Evolutionary conservation across 2,888 invertebrate species (phyloP), one percentile per base, ranked within the genome.

Genomic region (Hipparchia sbordonii): DNA sequence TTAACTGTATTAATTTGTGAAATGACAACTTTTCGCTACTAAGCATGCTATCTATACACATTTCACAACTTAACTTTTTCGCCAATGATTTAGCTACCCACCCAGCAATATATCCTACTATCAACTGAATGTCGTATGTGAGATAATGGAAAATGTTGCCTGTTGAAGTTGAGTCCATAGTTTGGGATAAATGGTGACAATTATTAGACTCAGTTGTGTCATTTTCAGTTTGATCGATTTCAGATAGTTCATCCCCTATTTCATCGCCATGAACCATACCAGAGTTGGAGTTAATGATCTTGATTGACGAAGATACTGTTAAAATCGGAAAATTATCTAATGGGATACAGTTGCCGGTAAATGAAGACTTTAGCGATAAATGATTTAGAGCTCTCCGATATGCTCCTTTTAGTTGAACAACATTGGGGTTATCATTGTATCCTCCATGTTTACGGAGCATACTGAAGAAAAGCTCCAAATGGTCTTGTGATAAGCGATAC

Each of bases 361-460:
- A 46, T 23, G 7, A 57, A 54, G 12, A 48, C n/a, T 75, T 60
- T 13, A 78, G 33, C 61, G 77, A 77, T 62, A 78, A 54, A 56
- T 76, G 70, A n/a, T 67, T 66, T 51, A 78, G 48, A 13, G 74
- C 33, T 75, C 77, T 79, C 70, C 61, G 70, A 63, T 76, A 75
- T 51, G 59, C 67, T 10, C 74, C 74, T 70, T 77, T 77, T 33
- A 74, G 76, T 46, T 67, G 78, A 60, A 9, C 75, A 71, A 70
- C 75, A 66, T 75, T 77, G 4, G 79, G 77, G 56, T 78, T 79
- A 74, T 79, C 72, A 70, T 78, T 79, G 56, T 75, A 67, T 2
- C 80, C 77, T 9, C 77, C 77, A 72, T 80, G 73, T 60, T 66
- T 75, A 6, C 78, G 62, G 39, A 79, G 72, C 7, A 46, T 10